Conservation (phyloP, 2,113 vertebrate genomes). For the Rynchops niger region DNA sequence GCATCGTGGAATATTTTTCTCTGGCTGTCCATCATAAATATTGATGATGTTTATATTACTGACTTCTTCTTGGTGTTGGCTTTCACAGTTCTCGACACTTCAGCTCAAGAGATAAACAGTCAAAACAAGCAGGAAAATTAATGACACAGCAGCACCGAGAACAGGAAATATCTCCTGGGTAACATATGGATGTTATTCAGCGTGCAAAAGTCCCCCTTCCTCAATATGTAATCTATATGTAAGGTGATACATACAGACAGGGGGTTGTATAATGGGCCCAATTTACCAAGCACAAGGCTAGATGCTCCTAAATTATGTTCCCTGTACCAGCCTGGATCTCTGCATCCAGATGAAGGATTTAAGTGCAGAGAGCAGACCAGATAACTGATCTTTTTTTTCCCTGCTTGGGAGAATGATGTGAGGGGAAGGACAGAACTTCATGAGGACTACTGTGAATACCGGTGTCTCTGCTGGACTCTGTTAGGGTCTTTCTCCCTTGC, state of each 20-base stretch:
- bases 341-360: not conserved
- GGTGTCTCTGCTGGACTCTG: not conserved
- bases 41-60: not conserved
- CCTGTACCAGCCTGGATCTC: not conserved
- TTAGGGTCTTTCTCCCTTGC: not conserved
- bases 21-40: not conserved
- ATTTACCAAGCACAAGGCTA: not conserved
- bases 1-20: not conserved
- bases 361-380: not conserved
- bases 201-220: not conserved
- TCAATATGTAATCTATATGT: not conserved
- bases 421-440: not conserved
- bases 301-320: not conserved
- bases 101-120: not conserved
- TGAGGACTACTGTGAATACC: not conserved
- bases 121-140: constrained; percentile 19
- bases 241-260: not conserved
- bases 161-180: not conserved
- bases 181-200: not conserved
- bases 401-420: not conserved
- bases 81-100: not conserved
- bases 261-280: not conserved
- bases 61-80: not conserved
- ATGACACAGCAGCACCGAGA: not conserved
- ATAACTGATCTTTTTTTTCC: not conserved